Base-by-base conservation (phyloP, 1,140 invertebrate genomes). In the Hyposmocoma kahamanoa region DNA sequence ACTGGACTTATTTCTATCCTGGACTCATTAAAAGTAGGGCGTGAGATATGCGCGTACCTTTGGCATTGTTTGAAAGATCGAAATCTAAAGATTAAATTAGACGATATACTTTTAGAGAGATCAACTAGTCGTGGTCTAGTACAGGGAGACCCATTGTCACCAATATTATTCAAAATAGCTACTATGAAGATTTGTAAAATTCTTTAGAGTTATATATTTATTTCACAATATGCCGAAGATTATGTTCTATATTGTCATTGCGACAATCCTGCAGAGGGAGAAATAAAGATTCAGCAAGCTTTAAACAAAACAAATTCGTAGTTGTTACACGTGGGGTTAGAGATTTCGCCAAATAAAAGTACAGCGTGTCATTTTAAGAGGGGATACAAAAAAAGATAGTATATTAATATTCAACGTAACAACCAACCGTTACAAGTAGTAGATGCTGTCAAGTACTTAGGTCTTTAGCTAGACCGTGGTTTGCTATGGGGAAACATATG, bases 31-130 rank as follows among this genome's bases (percentile, higher is more conserved):
- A n/a, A 21, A 22, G 21, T 34, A 3, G 41, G 42, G 1, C 1
- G 10, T 1, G 22, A 4, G 3, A 18, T 43, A n/a, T 43, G 48
- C 19, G 22, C 1, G 1, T 50, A 50, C 26, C 8, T 50, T 11
- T 50, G 48, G 48, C 15, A 42, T 5, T 50, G 42, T 48, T 34
- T 5, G 15, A 34, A 34, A 34, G 30, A 26, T 6, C 5, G 24
- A 26, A 26, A 26, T 11, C 24, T 26, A 26, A 11, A 6, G 11
- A 26, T 26, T 11, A 26, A 11, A 6, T 26, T 26, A 26, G 24
- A 26, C 11, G 11, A 26, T 26, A 6, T 11, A 26, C 5, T 26
- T 26, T 26, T 26, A 26, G 5, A 5, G 24, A 26, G 24, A 26
- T 6, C 28, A 2, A 2, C 28, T 30, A 13, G 28, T 2, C 28